Conservation (phyloP, 2,797 vertebrate species). For the Leptodactylus fallax region DNA sequence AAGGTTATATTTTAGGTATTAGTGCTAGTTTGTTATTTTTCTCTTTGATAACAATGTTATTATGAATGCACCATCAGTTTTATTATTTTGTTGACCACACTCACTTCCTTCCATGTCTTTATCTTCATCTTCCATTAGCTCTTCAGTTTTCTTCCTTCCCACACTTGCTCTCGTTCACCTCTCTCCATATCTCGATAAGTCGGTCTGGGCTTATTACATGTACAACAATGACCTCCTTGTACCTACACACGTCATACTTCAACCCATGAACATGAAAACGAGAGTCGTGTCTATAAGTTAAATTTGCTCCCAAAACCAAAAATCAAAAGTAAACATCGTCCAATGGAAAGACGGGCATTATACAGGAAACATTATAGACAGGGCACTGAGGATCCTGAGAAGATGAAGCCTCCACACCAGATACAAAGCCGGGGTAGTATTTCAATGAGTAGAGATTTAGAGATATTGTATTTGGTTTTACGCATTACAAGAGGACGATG, state of each 20-base stretch:
- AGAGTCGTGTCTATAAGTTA: not conserved
- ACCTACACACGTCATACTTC: not conserved
- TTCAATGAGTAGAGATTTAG: not conserved
- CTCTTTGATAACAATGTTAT: too few relatives aligned
- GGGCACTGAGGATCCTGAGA: constrained; percentile 8
- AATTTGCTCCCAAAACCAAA: not conserved
- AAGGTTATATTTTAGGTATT: too few relatives aligned
- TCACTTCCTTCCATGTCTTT: too few relatives aligned
- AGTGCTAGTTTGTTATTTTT: too few relatives aligned
- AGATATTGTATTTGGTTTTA: not conserved
- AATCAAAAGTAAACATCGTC: constrained; percentile 51
- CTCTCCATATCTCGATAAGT: not conserved
- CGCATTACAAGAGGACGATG: not conserved
- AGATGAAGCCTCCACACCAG: constrained; percentile 55
- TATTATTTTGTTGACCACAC: too few relatives aligned
- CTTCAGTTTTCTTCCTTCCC: not conserved
- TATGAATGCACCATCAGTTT: too few relatives aligned
- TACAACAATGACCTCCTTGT: not conserved
- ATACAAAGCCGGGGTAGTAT: constrained; percentile 50
- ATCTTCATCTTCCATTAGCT: not conserved
- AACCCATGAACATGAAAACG: not conserved
- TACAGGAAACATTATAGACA: not conserved
- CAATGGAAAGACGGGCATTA: constrained; percentile 27
- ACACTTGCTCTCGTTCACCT: not conserved
- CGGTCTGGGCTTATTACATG: not conserved